These are phyloP conservation scores for Centropus bengalensis DNA, from an alignment of 2,113 vertebrate genomes.

Conservation along the genomic window DNA sequence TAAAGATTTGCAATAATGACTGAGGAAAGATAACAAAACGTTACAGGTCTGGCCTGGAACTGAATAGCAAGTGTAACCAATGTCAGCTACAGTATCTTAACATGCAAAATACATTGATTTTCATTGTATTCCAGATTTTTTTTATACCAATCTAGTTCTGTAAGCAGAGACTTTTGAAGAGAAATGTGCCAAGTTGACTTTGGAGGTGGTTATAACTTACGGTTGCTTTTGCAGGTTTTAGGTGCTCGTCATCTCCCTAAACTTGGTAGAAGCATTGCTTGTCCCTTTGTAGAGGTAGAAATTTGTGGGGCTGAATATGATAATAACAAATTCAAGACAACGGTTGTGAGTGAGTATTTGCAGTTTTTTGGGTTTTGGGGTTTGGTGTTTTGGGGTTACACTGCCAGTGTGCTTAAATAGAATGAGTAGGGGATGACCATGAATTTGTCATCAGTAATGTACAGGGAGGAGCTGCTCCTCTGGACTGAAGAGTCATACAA, in stretches of 20 bases:
- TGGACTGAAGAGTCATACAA: neutral
- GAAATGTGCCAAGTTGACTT: neutral
- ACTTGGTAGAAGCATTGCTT: slow-evolving; percentile 88
- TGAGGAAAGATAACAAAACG: neutral
- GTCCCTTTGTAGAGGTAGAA: slow-evolving; percentile 96
- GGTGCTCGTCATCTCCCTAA: slow-evolving; percentile 95
- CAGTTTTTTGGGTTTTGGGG: neutral
- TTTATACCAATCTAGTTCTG: neutral
- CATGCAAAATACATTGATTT: neutral
- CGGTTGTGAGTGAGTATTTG: slow-evolving; percentile 84
- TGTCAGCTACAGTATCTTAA: neutral
- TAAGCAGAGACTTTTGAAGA: neutral
- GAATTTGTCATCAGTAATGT: neutral
- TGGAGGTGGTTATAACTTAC: neutral
- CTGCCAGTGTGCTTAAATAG: neutral
- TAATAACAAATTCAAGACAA: slow-evolving; percentile 91
- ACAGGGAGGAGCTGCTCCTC: neutral
- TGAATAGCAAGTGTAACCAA: neutral
- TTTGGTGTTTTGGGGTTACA: neutral
- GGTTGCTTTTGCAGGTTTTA: slow-evolving; percentile 81
- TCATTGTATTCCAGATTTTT: neutral
- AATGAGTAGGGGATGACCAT: neutral
- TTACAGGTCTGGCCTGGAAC: neutral
- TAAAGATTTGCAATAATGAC: neutral
- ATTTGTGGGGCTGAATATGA: slow-evolving; percentile 89